Conservation (phyloP, 92 coral and sea anemone genomes). For the Micromussa lordhowensis region DNA sequence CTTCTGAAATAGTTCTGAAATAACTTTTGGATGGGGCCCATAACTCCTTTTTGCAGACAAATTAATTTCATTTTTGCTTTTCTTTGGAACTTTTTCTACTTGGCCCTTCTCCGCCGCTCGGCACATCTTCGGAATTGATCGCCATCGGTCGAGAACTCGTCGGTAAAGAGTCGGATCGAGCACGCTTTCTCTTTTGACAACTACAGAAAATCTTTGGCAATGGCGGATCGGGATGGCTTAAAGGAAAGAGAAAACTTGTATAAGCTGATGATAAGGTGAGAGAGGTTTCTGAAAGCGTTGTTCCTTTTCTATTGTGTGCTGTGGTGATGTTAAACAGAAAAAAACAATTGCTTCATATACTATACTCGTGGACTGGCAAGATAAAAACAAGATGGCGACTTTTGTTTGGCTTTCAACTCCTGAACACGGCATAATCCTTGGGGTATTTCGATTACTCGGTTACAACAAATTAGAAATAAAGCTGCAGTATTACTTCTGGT, state of each 20-base stretch:
- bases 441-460: background rate
- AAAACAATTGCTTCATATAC: background rate
- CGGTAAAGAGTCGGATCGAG: conserved; percentile 22
- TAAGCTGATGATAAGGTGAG: conserved; percentile 94
- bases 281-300: background rate
- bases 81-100: too few species aligned
- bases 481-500: background rate
- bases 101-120: background rate
- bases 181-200: conserved; percentile 31
- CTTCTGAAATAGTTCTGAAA: too few species aligned
- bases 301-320: background rate
- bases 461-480: background rate
- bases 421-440: background rate
- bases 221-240: conserved; percentile 88
- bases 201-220: conserved; percentile 4
- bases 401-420: conserved; percentile 13
- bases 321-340: background rate
- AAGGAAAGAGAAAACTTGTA: conserved; percentile 93
- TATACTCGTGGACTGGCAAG: background rate
- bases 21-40: too few species aligned
- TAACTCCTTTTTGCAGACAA: too few species aligned
- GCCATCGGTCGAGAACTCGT: conserved; percentile 11
- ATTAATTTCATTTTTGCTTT: too few species aligned
- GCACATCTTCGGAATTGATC: conserved; percentile 12
- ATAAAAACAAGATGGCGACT: conserved; percentile 40